Conservation (phyloP, 2,113 vertebrate genomes). For the Rhabdomys dilectus region DNA sequence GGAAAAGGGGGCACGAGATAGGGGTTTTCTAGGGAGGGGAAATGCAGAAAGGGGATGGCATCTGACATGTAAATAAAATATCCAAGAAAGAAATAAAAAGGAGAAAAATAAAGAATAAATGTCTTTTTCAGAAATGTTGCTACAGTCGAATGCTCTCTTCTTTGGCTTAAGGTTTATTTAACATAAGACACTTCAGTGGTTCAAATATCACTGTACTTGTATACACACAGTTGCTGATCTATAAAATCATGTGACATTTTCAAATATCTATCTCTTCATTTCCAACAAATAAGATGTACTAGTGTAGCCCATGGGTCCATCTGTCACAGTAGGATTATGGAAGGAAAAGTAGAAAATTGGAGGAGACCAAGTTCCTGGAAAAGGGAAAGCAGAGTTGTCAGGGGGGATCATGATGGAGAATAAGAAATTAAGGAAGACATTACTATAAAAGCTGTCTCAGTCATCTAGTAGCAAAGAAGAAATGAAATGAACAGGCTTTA, state of each 20-base stretch:
- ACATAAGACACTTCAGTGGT: conserved; percentile 75
- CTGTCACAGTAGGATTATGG: conserved; percentile 87
- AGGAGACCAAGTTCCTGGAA: conserved; percentile 87
- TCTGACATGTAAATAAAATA: too few relatives aligned
- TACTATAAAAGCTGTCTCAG: conserved; percentile 76
- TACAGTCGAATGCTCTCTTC: not conserved
- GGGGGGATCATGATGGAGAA: conserved; percentile 80
- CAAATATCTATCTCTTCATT: conserved; percentile 89
- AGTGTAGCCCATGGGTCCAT: conserved; percentile 85
- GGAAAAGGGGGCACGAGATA: too few relatives aligned
- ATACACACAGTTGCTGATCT: conserved; percentile 83
- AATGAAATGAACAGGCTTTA: conserved; percentile 69
- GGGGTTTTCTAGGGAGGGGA: too few relatives aligned
- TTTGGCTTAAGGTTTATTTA: conserved; percentile 48
- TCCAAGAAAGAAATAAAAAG: too few relatives aligned
- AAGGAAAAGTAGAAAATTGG: conserved; percentile 90
- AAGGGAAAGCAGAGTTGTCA: conserved; percentile 85
- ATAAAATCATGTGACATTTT: conserved; percentile 88
- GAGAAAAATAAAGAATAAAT: too few relatives aligned
- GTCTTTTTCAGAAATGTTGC: conserved; percentile 10
- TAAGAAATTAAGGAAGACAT: conserved; percentile 77
- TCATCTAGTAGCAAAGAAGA: conserved; percentile 54
- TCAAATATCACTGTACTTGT: conserved; percentile 80
- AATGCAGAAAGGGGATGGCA: too few relatives aligned
- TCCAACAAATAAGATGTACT: conserved; percentile 86